These are phyloP conservation scores for Tenthredo mesomela DNA, from an alignment of 2,888 invertebrate genomes.

Conservation along the genomic window DNA sequence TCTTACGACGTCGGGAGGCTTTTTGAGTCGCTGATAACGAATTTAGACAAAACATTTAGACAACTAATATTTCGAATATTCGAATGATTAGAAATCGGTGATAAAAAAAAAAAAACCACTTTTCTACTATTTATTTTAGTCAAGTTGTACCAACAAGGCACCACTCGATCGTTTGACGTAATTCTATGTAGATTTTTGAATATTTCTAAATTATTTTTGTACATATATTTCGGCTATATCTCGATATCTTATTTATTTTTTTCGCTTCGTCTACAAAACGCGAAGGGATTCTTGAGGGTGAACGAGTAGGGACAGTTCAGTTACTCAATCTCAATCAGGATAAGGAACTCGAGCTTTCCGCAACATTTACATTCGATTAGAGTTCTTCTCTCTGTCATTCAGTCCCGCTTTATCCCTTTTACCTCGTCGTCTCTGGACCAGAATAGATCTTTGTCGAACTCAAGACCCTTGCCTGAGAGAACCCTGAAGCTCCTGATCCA, in stretches of 20 bases:
- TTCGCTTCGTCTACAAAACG: background rate
- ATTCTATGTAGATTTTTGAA: background rate
- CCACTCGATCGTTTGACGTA: no score
- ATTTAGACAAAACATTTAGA: no score
- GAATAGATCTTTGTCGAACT: conserved; percentile 48
- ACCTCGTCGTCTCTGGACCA: conserved; percentile 51
- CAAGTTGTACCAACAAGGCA: no score
- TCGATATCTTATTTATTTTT: background rate
- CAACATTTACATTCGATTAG: conserved; percentile 74
- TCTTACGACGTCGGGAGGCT: no score
- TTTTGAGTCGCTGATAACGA: no score
- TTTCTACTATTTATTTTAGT: no score
- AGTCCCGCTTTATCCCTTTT: conserved; percentile 44
- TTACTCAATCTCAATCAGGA: conserved; percentile 61
- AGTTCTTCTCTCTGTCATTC: conserved; percentile 59
- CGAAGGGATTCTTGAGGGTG: background rate
- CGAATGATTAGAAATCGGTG: no score
- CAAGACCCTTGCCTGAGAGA: conserved; percentile 49
- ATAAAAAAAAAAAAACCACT: no score
- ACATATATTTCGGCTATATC: background rate
- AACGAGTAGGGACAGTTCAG: conserved; percentile 28
- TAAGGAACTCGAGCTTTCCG: conserved; percentile 71
- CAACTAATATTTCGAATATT: no score
- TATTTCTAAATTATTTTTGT: background rate
- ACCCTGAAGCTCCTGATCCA: conserved; percentile 49